Conservation (phyloP, 2,797 vertebrate genomes). For the Chromobotia macracanthus region DNA sequence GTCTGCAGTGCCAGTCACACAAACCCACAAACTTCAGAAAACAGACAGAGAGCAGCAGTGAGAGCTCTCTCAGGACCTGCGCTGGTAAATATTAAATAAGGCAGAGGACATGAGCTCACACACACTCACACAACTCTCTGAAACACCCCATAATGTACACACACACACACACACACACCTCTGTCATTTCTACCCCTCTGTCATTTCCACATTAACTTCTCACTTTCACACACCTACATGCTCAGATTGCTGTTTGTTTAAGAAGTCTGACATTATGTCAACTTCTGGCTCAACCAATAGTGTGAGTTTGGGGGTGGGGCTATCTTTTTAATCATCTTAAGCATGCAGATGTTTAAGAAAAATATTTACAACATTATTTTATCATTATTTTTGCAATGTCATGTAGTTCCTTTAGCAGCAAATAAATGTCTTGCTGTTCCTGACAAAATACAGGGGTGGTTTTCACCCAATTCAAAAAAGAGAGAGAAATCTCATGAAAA, state of each 20-base stretch:
- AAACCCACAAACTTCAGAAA: conserved; percentile 23
- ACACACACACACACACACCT: background rate
- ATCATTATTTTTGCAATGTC: no score
- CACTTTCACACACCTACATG: no score
- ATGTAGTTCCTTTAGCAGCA: no score
- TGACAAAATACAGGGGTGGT: background rate
- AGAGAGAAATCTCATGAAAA: conserved; percentile 2
- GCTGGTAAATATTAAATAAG: conserved; percentile 62
- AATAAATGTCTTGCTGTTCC: no score
- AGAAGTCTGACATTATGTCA: no score
- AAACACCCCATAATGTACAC: background rate
- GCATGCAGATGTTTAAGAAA: no score
- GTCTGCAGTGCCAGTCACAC: conserved; percentile 15
- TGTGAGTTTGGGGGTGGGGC: background rate
- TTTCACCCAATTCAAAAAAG: background rate
- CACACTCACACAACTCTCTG: conserved; percentile 26
- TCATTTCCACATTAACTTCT: background rate
- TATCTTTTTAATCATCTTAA: no score
- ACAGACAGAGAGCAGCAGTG: conserved; percentile 36
- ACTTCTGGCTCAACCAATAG: no score
- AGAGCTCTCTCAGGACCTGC: conserved; percentile 27
- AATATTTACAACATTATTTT: no score
- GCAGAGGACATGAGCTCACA: conserved; percentile 34
- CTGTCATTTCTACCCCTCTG: background rate
- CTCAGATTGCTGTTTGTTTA: no score